A percentile compares a stretch with the other conserved stretches of the same genome.
These are phyloP conservation scores for Himalopsyche phryganea DNA, from an alignment of 1,140 invertebrate genomes.

Conservation along the genomic window DNA sequence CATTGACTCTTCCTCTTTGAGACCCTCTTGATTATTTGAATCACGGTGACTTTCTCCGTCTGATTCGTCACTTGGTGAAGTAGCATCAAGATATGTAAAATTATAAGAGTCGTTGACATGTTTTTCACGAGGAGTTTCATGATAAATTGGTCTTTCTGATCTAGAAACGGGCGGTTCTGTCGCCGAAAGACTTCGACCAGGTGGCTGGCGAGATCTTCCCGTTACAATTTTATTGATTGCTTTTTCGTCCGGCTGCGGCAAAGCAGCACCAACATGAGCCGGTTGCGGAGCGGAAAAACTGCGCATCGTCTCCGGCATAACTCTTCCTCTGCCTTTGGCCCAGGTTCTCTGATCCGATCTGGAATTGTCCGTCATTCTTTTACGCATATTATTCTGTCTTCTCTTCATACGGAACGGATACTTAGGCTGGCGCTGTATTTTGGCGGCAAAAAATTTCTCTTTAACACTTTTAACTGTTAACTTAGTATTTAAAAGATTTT, in stretches of 20 bases:
- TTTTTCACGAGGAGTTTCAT: neutral
- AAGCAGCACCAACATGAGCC: neutral
- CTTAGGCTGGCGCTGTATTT: constrained; percentile 12
- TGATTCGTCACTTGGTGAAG: constrained; percentile 32
- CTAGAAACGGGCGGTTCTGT: constrained; percentile 3
- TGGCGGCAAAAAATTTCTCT: neutral
- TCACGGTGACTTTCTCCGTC: constrained; percentile 4
- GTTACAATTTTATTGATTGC: too few relatives aligned
- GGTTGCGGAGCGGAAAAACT: constrained; percentile 29
- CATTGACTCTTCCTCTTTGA: neutral
- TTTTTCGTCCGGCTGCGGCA: neutral
- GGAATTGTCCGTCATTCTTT: constrained; percentile 22
- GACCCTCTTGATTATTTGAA: neutral
- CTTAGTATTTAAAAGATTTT: too few relatives aligned
- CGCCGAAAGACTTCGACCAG: constrained; percentile 23
- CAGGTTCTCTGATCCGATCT: constrained; percentile 9
- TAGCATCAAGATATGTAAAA: constrained; percentile 28
- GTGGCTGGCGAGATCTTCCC: neutral
- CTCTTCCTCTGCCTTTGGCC: constrained; percentile 14
- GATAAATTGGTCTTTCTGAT: neutral
- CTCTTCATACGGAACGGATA: constrained; percentile 11
- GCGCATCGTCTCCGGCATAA: constrained; percentile 17
- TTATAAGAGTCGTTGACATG: constrained; percentile 22
- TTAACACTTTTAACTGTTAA: neutral
- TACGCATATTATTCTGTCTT: constrained; percentile 14